Evolutionary conservation across 2,888 invertebrate genomes (phyloP).

Genomic region (Blera fallax): DNA sequence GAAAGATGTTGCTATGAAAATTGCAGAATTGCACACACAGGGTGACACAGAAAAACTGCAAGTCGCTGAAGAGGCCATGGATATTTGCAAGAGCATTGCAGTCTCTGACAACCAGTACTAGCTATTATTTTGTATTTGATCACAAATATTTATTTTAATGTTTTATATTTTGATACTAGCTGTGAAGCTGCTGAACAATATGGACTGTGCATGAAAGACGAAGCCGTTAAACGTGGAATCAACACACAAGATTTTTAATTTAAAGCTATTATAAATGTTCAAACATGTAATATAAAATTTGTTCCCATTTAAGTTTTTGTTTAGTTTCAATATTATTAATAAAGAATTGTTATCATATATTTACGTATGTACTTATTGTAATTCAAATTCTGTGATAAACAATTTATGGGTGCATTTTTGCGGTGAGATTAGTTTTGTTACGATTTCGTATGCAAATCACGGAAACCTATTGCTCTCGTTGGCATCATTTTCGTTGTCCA

Average conservation of each 20-base stretch:
- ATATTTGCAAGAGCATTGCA: constrained; percentile 72
- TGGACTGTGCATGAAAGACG: constrained; percentile 74
- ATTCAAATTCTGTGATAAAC: too few species aligned
- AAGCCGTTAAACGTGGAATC: constrained; percentile 75
- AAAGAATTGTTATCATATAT: too few species aligned
- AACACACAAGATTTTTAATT: constrained; percentile 39
- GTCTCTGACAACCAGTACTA: constrained; percentile 74
- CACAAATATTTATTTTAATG: neutral
- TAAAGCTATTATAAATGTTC: neutral
- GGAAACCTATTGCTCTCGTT: too few species aligned
- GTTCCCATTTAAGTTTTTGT: neutral
- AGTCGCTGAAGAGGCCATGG: constrained; percentile 74
- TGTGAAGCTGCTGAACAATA: constrained; percentile 78
- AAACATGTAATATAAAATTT: too few species aligned
- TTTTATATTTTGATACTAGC: neutral
- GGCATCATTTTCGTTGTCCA: too few species aligned
- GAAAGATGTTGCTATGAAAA: constrained; percentile 67
- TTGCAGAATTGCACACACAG: constrained; percentile 73
- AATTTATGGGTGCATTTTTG: too few species aligned
- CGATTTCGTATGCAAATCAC: too few species aligned
- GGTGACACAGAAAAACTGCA: constrained; percentile 74
- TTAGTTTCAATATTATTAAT: too few species aligned
- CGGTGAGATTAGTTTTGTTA: too few species aligned
- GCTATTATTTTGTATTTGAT: neutral
- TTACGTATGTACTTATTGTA: too few species aligned